Base-by-base conservation (phyloP, 2,797 vertebrate species). In the Sphenopsis melanotis region DNA sequence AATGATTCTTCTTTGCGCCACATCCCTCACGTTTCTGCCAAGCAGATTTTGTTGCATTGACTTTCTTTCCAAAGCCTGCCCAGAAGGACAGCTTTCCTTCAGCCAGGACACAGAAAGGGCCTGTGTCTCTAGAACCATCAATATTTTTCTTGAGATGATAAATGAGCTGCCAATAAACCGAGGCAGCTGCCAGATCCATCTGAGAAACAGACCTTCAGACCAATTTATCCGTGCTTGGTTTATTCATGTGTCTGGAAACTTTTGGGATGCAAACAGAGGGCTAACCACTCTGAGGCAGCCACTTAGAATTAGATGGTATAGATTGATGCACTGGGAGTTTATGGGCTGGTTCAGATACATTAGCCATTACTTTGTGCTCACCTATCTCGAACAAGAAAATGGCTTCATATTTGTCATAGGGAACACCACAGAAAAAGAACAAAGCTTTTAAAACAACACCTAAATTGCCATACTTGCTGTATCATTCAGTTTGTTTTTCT, bases 61-160 rank as follows among this genome's bases (percentile, higher is more conserved):
- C 92, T 96, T 97, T 92, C 96, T 93, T 97, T 97, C 96, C 92
- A 88, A 92, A 93, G 85, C 57, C 83, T 92, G 92, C 60, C 85
- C 87, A 81, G 90, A 90, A 94, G 95, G 93, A 96, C 94, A 97
- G 85, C 90, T 93, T 83, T 93, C 94, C 87, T 95, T 96, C 86
- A 81, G 41, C 75, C 12, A 55, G 94, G 96, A 96, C 90, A 83
- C 18, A 16, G 87, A 87, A 95, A 92, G 87, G 91, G 76, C 92
- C 94, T 63, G 59, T 95, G 89, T 96, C 96, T 97, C 96, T 80
- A 96, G 94, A 96, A 94, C 96, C 60, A 15, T 98, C 98, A 97
- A 97, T 98, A 98, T 97, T 97, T 97, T 97, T 97, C 97, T 97
- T 97, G 94, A 97, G 95, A 98, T 98, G 98, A 98, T 98, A 98